Percentiles rank a stretch among this genome's conserved stretches.
phyloP scores from a whole-genome alignment of 2,888 invertebrate species.

The Rhamnusium bicolor region DNA sequence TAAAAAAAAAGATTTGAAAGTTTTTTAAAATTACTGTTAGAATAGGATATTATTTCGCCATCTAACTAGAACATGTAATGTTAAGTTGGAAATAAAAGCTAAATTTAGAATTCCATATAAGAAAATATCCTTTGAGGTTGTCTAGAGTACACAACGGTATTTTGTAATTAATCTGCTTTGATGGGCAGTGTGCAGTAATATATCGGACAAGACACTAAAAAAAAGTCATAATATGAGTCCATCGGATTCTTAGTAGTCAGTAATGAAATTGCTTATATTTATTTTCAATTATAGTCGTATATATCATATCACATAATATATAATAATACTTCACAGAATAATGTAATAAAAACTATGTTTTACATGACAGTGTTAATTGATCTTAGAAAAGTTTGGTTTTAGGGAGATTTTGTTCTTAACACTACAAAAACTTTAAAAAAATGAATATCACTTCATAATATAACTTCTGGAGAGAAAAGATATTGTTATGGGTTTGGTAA shows the following conservation, averaged over 20 bases:
- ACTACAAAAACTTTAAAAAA: too few species aligned
- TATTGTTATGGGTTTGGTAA: too few species aligned
- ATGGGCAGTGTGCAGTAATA: conserved; percentile 30
- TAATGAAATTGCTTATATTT: background rate
- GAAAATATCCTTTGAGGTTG: conserved; percentile 56
- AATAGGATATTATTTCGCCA: conserved; percentile 46
- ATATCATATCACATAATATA: too few species aligned
- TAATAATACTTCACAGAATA: too few species aligned
- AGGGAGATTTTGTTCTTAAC: too few species aligned
- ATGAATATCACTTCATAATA: too few species aligned
- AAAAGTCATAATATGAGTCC: background rate
- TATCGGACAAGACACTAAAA: background rate
- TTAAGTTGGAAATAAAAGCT: conserved; percentile 46
- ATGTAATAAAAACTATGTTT: too few species aligned
- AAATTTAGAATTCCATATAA: conserved; percentile 58
- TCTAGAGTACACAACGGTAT: conserved; percentile 61
- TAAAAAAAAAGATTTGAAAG: conserved; percentile 29
- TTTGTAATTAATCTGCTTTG: conserved; percentile 57
- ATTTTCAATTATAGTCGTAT: too few species aligned
- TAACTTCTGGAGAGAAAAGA: too few species aligned
- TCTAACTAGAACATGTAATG: conserved; percentile 50
- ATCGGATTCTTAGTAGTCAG: background rate
- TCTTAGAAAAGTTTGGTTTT: too few species aligned
- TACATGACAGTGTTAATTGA: too few species aligned
- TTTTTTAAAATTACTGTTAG: conserved; percentile 46